Evolutionary conservation across 1,140 invertebrate genomes (phyloP), one percentile per base, ranked within the genome.

Genomic region (Bombus superbus): DNA sequence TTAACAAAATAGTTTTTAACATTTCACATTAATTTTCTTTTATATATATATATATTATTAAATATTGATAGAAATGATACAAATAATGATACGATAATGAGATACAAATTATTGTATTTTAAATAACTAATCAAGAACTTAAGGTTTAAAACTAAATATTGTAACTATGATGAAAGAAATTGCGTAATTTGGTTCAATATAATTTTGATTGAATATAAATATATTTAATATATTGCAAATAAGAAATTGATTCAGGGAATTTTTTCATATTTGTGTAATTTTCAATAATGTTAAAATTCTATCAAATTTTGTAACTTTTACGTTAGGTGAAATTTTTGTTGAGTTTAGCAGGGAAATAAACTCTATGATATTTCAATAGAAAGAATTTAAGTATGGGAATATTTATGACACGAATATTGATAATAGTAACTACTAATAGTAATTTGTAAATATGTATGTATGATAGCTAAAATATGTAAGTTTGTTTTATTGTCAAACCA

Each of bases 361-460:
- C 47, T 32, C 9, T 77, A 10, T 10, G 15, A 53, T 44, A 68
- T 47, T 35, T 38, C 25, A 72, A 42, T 15, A 9, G 4, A 72
- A n/a, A 38, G 18, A 32, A 44, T 35, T 28, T 44, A 66, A 44
- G 35, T 68, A 44, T 66, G 22, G 22, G 35, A 35, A 57, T 66
- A 66, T 44, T 64, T 71, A 38, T 57, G 47, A 80, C 35, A 32
- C 10, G 11, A 81, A 53, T 71, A 81, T 18, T 8, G 69, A 35
- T 69, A 68, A 38, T 69, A 40, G 10, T 40, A 71, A 47, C 22
- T 81, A 28, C 44, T 81, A 42, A 59, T 28, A 28, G 53, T 47
- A 53, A 15, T 69, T 8, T 81, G 79, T 81, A 81, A 72, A 81
- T 81, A 81, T 72, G 79, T 81, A 81, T 72, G 79, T 72, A 81